Evolutionary conservation across 2,888 invertebrate species (phyloP).

Genomic region (Caenorhabditis auriculariae): DNA sequence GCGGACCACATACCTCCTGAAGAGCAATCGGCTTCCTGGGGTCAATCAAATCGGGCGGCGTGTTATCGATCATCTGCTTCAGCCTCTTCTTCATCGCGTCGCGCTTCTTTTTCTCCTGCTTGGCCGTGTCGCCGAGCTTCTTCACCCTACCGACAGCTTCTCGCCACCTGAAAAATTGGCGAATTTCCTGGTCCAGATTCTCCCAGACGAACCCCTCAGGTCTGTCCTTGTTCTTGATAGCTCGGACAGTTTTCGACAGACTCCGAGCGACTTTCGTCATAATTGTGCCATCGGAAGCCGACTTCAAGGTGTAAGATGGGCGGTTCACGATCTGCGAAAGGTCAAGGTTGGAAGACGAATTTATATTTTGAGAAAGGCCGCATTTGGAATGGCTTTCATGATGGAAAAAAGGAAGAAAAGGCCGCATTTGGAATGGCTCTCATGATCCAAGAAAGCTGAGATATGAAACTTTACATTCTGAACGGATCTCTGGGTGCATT

Average conservation of each 20-base stretch:
- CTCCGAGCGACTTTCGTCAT: conserved; percentile 35
- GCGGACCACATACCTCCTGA: conserved; percentile 14
- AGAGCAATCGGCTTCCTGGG: conserved; percentile 40
- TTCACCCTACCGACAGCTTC: conserved; percentile 34
- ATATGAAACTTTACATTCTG: too few relatives aligned
- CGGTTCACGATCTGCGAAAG: conserved; percentile 17
- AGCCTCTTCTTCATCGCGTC: conserved; percentile 35
- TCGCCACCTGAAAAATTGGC: conserved; percentile 41
- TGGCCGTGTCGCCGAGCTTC: conserved; percentile 35
- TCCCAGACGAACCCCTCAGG: too few relatives aligned
- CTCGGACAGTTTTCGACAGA: conserved; percentile 42
- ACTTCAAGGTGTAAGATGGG: conserved; percentile 26
- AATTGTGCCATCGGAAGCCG: conserved; percentile 23
- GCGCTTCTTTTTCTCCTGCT: conserved; percentile 31
- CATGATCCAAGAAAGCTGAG: too few relatives aligned
- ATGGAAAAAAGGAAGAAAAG: too few relatives aligned
- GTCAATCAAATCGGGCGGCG: conserved; percentile 43
- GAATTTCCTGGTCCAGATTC: too few relatives aligned
- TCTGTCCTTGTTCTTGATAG: conserved; percentile 42
- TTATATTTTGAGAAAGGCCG: not conserved
- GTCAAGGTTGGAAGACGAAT: not conserved
- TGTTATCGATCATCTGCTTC: conserved; percentile 43
- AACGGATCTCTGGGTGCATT: too few relatives aligned
- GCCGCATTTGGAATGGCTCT: too few relatives aligned
- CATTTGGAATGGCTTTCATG: too few relatives aligned